Percentiles rank a stretch among this genome's conserved stretches.
These are phyloP conservation scores for Diaphora mendica DNA, from an alignment of 2,888 invertebrate species.

Conservation along the genomic window DNA sequence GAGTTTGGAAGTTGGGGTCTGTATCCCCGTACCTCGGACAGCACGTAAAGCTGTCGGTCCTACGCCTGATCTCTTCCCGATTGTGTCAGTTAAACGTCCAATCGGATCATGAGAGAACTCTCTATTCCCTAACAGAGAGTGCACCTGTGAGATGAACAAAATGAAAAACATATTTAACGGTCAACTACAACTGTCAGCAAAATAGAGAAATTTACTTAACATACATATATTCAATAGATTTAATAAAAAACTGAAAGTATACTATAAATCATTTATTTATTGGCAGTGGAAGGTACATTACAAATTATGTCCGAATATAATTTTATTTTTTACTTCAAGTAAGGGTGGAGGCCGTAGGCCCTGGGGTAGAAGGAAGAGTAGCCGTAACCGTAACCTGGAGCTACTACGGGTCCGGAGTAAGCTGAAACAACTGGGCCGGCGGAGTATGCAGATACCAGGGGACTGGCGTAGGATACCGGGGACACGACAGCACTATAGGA, in stretches of 20 bases:
- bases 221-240: background rate
- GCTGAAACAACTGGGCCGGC: constrained; percentile 34
- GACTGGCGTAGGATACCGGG: constrained; percentile 53
- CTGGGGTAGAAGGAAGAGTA: constrained; percentile 63
- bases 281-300: constrained; percentile 1
- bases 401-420: constrained; percentile 57
- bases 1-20: no score
- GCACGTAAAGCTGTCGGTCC: no score
- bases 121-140: no score
- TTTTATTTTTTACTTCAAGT: background rate
- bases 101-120: no score
- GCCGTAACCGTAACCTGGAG: constrained; percentile 44
- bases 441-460: constrained; percentile 56
- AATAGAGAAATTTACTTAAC: background rate
- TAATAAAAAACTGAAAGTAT: background rate
- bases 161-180: no score
- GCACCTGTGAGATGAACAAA: no score
- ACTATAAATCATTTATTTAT: constrained; percentile 2
- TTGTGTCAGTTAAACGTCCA: no score
- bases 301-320: background rate
- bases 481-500: constrained; percentile 71
- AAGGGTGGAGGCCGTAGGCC: constrained; percentile 26
- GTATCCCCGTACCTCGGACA: no score
- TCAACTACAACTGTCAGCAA: no score
- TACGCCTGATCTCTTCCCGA: no score